phyloP scores from a whole-genome alignment of 2,888 invertebrate species.

The Sipha maydis region DNA sequence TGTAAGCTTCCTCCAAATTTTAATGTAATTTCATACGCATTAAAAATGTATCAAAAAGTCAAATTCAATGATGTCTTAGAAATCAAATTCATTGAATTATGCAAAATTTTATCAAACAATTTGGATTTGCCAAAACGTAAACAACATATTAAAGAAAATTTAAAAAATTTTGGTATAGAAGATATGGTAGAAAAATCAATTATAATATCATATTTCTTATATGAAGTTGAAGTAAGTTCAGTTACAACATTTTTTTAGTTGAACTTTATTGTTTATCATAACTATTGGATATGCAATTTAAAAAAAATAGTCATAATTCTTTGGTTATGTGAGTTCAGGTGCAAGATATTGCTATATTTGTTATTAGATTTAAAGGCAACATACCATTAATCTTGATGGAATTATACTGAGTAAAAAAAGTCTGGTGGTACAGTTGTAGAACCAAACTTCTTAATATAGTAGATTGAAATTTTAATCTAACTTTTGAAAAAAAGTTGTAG shows the following conservation, averaged over 20 bases:
- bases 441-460: too few species aligned
- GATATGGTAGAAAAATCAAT: slow-evolving; percentile 13
- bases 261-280: not conserved
- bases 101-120: not conserved
- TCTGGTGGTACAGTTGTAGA: too few species aligned
- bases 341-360: too few species aligned
- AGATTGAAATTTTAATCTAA: too few species aligned
- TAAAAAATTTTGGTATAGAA: not conserved
- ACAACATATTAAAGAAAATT: not conserved
- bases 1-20: slow-evolving; percentile 33
- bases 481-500: too few species aligned
- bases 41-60: slow-evolving; percentile 38
- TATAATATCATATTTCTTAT: slow-evolving; percentile 9
- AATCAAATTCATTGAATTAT: not conserved
- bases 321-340: too few species aligned
- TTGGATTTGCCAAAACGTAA: not conserved
- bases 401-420: too few species aligned
- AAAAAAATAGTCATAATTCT: too few species aligned
- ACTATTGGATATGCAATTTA: too few species aligned
- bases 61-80: not conserved
- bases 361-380: too few species aligned
- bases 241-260: not conserved
- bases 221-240: not conserved
- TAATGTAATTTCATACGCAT: not conserved
- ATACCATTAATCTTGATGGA: too few species aligned